These are phyloP conservation scores for Ailurus styani DNA, from an alignment of 2,113 vertebrate genomes.

Conservation along the genomic window DNA sequence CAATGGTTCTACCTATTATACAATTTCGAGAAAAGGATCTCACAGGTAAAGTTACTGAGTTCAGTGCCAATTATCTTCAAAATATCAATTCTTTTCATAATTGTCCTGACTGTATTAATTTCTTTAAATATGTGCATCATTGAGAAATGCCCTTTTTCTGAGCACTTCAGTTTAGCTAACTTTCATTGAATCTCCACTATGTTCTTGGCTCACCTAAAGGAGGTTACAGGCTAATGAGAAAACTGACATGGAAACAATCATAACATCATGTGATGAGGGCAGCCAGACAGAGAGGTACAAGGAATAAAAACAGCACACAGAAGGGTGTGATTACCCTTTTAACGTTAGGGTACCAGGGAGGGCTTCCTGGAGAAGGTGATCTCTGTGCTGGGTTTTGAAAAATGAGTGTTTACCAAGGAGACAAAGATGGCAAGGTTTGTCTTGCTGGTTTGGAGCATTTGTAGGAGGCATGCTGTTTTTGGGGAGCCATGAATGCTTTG, in stretches of 20 bases:
- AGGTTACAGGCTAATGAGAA: not conserved
- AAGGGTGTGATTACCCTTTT: not conserved
- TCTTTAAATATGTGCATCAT: not conserved
- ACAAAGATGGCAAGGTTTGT: not conserved
- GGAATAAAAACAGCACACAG: not conserved
- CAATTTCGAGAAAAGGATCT: conserved; percentile 98
- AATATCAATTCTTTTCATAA: not conserved
- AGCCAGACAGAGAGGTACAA: not conserved
- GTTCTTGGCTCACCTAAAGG: not conserved
- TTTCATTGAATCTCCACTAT: not conserved
- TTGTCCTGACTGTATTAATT: not conserved
- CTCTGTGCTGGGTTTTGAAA: not conserved
- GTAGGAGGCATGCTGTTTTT: not conserved
- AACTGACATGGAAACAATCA: not conserved
- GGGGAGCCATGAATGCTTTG: not conserved
- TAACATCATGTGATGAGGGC: not conserved
- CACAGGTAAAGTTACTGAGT: conserved; percentile 86
- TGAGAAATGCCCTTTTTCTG: not conserved
- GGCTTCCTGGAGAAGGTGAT: not conserved
- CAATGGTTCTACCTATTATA: conserved; percentile 96
- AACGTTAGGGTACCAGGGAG: not conserved
- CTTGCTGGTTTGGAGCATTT: not conserved
- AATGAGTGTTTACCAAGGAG: not conserved
- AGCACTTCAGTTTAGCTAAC: not conserved
- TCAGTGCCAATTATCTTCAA: not conserved